These are phyloP conservation scores for Nothoprocta pentlandii DNA, from an alignment of 2,113 vertebrate genomes.

Conservation along the genomic window DNA sequence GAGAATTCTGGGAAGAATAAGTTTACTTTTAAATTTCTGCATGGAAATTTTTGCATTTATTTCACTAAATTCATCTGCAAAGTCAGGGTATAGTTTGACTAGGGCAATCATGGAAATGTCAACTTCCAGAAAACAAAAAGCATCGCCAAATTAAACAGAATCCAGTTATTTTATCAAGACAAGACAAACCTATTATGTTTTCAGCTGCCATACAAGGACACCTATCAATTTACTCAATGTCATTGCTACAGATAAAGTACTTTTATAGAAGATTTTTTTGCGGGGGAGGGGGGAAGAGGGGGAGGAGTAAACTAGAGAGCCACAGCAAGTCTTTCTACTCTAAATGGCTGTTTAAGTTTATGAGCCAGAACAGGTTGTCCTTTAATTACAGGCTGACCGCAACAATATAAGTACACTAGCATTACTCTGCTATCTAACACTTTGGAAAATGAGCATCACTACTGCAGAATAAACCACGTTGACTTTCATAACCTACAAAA, in stretches of 20 bases:
- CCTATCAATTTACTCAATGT: not conserved
- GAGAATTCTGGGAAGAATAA: not conserved
- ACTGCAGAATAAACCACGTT: not conserved
- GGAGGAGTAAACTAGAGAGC: not conserved
- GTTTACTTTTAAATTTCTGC: not conserved
- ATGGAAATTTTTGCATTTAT: not conserved
- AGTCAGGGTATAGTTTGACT: constrained; percentile 33
- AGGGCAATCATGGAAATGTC: constrained; percentile 21
- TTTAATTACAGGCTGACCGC: not conserved
- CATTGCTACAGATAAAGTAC: not conserved
- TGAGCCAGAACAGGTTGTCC: not conserved
- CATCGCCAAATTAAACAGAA: constrained; percentile 34
- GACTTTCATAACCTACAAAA: not conserved
- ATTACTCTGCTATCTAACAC: not conserved
- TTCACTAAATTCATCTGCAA: constrained; percentile 1
- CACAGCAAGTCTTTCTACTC: not conserved
- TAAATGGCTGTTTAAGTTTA: not conserved
- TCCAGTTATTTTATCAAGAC: constrained; percentile 28
- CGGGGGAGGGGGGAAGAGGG: too few relatives aligned
- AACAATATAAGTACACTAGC: not conserved
- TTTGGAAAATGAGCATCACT: not conserved
- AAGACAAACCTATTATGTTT: not conserved
- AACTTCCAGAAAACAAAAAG: constrained; percentile 55
- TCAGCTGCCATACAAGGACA: not conserved
- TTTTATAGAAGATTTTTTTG: not conserved